Percentiles rank a stretch among this genome's conserved stretches.
These are phyloP conservation scores for Lasioglossum calceatum DNA, from an alignment of 2,888 invertebrate genomes.

Conservation along the genomic window DNA sequence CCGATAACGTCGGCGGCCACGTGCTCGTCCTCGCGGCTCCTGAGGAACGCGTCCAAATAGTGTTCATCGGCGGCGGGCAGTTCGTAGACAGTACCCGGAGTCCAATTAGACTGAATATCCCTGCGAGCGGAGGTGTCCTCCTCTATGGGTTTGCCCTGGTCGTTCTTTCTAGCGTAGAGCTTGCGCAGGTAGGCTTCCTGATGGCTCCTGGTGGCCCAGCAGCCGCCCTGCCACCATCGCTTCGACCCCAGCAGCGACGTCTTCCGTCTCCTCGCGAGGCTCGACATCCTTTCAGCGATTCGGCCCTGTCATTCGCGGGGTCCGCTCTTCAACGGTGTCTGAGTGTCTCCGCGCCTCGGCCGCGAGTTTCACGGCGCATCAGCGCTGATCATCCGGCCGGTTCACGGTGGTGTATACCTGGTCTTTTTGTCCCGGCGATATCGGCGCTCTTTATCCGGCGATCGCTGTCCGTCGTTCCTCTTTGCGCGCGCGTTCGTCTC, in stretches of 20 bases:
- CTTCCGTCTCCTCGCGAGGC: constrained; percentile 79
- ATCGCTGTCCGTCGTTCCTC: neutral
- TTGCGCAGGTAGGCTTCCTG: constrained; percentile 83
- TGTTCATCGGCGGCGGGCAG: constrained; percentile 76
- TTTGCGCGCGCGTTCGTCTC: neutral
- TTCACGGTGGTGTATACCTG: constrained; percentile 46
- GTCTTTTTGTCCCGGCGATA: constrained; percentile 57
- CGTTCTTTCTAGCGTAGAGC: constrained; percentile 80
- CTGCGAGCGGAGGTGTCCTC: constrained; percentile 35
- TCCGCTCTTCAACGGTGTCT: neutral
- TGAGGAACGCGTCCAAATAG: constrained; percentile 79
- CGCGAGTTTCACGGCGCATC: neutral
- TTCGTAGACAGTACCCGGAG: constrained; percentile 71
- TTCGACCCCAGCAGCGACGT: constrained; percentile 81
- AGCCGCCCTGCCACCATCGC: constrained; percentile 83
- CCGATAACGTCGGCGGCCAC: constrained; percentile 66
- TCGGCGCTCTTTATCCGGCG: constrained; percentile 5
- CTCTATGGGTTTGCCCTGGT: constrained; percentile 46
- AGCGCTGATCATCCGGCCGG: neutral
- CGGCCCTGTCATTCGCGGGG: constrained; percentile 1
- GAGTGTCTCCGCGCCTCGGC: neutral
- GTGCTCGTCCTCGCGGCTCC: constrained; percentile 68
- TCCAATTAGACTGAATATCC: constrained; percentile 59
- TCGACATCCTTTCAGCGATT: constrained; percentile 73
- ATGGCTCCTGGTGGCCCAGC: constrained; percentile 82